Conservation (phyloP, 2,113 vertebrate genomes). For the human (Homo sapiens) region GRCh38 chr3:159973001-159973500, state of each 20-base stretch:
- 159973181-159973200: neutral
- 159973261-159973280: neutral
- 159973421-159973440: neutral
- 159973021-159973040: neutral
- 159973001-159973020: neutral
- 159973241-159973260: neutral
- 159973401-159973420: neutral
- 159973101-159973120: neutral
- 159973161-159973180: neutral
- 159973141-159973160: neutral
- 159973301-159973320: neutral
- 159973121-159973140: neutral
- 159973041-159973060: neutral
- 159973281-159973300: neutral
- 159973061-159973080: neutral
- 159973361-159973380: neutral
- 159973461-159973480: neutral
- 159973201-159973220: neutral
- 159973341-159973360: neutral
- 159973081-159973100: neutral
- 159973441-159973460: neutral
- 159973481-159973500: neutral
- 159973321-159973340: neutral
- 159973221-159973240: neutral
- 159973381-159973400: slow-evolving; percentile 5